phyloP scores from a whole-genome alignment of 2,113 vertebrate genomes.

The Cottus gobio region DNA sequence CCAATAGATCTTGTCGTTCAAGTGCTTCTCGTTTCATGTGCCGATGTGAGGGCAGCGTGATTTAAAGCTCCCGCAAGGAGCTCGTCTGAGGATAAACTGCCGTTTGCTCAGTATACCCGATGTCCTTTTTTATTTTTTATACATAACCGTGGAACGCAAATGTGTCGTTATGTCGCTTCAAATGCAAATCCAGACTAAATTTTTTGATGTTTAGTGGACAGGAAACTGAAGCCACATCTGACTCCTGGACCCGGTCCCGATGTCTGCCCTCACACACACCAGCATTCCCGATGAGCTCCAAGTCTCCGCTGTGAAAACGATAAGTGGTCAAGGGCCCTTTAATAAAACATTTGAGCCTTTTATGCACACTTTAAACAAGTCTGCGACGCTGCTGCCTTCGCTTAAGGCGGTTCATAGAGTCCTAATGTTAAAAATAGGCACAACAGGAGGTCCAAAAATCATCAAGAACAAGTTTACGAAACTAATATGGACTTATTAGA shows the following conservation, averaged over 20 bases:
- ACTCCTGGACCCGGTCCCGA: conserved; percentile 29
- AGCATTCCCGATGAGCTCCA: conserved; percentile 38
- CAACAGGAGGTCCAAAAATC: conserved; percentile 2
- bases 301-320: conserved; percentile 47
- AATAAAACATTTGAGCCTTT: conserved; percentile 1
- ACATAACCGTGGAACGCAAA: conserved; percentile 5
- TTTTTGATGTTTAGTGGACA: conserved; percentile 58
- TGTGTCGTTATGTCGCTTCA: conserved; percentile 28
- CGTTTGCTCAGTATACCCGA: not conserved
- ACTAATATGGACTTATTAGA: not conserved
- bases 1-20: conserved; percentile 21
- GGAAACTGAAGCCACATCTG: conserved; percentile 68
- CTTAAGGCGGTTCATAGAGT: not conserved
- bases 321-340: conserved; percentile 31
- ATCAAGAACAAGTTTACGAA: not conserved
- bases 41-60: not conserved
- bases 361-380: conserved; percentile 27
- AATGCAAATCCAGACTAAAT: conserved; percentile 62
- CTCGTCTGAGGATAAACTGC: not conserved
- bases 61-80: conserved; percentile 19
- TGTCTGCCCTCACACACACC: conserved; percentile 48
- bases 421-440: conserved; percentile 8
- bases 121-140: not conserved
- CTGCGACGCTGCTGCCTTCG: conserved; percentile 29
- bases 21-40: conserved; percentile 15